These are phyloP conservation scores for Seira ritae DNA, from an alignment of 2,888 invertebrate species.

Conservation along the genomic window DNA sequence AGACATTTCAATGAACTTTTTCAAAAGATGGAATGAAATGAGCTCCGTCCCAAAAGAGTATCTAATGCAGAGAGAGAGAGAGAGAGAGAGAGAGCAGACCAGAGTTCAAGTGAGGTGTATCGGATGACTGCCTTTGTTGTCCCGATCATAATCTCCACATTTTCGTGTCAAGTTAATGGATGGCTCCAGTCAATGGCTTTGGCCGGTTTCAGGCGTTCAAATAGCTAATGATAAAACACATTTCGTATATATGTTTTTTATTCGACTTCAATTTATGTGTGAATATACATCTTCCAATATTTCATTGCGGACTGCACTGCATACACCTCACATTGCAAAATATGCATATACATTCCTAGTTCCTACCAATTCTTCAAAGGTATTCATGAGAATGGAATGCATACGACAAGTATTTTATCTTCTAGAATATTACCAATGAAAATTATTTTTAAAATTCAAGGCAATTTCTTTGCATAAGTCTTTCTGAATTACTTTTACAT, in stretches of 20 bases:
- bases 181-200: conserved; percentile 54
- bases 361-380: no score
- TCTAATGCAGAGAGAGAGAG: conserved; percentile 18
- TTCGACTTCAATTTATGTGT: no score
- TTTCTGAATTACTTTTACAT: no score
- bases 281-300: no score
- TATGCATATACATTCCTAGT: no score
- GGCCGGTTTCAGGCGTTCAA: conserved; percentile 34
- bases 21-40: conserved; percentile 9
- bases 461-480: no score
- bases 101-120: conserved; percentile 47
- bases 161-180: conserved; percentile 67
- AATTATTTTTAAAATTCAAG: no score
- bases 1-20: conserved; percentile 48
- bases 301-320: no score
- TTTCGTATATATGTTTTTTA: background rate
- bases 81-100: conserved; percentile 16
- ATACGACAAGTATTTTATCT: no score
- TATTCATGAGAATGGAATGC: no score
- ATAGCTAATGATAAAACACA: conserved; percentile 54
- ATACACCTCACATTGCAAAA: no score
- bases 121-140: conserved; percentile 60
- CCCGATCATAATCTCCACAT: conserved; percentile 59
- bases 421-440: no score
- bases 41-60: background rate